Evolutionary conservation across 2,888 invertebrate species (phyloP), one percentile per base, ranked within the genome.

Genomic region (Mechanitis mazaeus): DNA sequence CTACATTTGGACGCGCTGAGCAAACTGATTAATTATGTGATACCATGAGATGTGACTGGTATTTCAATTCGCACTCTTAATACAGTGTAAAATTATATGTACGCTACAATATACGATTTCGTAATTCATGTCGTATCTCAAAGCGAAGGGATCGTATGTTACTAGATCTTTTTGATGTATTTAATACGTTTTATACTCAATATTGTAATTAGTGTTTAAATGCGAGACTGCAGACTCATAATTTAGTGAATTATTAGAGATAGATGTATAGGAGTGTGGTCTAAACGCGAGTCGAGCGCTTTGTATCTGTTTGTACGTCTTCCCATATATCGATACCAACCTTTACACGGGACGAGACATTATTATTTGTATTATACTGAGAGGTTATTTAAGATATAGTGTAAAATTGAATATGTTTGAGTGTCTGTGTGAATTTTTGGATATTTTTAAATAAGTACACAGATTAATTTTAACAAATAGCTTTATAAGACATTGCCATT

Each of bases 131-230:
- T 79, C 75, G 76, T 81, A 79, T 79, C 75, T 78, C 80, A 77
- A 76, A 72, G 69, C 68, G 71, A 74, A 74, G 67, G 72, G 75
- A 75, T 75, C 72, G 76, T 81, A 78, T 78, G 74, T 79, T 73
- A 79, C 73, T 81, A 81, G 83, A 81, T 81, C 76, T 84, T 88
- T 85, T 85, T 80, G 81, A 85, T 83, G 84, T 87, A 87, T 87
- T 87, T 87, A 80, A 86, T 84, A 86, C 84, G 83, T 87, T 87
- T 87, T 87, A 80, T 87, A 88, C 87, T 85, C 85, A 79, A 75
- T 84, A 83, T 80, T 81, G 76, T 85, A 83, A 80, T 80, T 83
- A 86, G 84, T 76, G 68, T 75, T 74, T 72, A 69, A 80, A 78
- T 76, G 77, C 78, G 80, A 81, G 77, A 74, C 77, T 28, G 42